Conservation (phyloP, 64 coral and sea anemone genomes). For the Actinia equina region DNA sequence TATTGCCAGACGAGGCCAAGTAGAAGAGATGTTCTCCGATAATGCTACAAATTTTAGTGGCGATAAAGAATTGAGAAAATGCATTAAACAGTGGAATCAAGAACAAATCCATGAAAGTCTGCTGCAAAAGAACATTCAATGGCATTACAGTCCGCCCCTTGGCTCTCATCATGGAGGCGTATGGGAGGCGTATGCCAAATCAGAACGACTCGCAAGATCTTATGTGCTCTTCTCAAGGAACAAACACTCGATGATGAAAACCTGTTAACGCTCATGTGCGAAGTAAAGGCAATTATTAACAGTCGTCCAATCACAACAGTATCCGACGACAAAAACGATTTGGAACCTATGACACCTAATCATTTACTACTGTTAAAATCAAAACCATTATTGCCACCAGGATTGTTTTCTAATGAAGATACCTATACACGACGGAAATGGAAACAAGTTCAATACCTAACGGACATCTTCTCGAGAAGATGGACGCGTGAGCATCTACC, state of each 20-base stretch:
- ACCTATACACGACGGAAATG: conserved; percentile 7
- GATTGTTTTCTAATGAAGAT: conserved; percentile 1
- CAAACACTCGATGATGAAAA: conserved; percentile 43
- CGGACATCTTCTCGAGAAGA: conserved; percentile 30
- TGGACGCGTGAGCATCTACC: conserved; percentile 38
- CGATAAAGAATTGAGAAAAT: conserved; percentile 12
- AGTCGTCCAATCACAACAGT: conserved; percentile 26
- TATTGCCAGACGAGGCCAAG: conserved; percentile 20
- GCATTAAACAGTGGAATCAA: conserved; percentile 8
- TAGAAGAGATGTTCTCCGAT: conserved; percentile 17
- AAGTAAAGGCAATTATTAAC: conserved; percentile 39
- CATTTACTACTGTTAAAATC: background rate
- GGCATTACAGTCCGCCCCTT: conserved; percentile 28
- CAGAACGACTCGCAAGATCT: conserved; percentile 11
- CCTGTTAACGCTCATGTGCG: conserved; percentile 3
- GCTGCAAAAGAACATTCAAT: conserved; percentile 3
- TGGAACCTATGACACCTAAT: conserved; percentile 34
- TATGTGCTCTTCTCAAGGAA: conserved; percentile 3
- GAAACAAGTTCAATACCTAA: conserved; percentile 28
- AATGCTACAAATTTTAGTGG: conserved; percentile 30
- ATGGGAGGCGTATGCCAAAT: conserved; percentile 27
- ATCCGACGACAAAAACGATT: conserved; percentile 24
- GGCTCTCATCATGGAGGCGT: conserved; percentile 31
- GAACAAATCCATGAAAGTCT: conserved; percentile 14
- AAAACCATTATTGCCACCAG: background rate